Base-by-base conservation (phyloP, 30 jellyfish, hydroid and myxozoan species). In the Aurelia aurita region DNA sequence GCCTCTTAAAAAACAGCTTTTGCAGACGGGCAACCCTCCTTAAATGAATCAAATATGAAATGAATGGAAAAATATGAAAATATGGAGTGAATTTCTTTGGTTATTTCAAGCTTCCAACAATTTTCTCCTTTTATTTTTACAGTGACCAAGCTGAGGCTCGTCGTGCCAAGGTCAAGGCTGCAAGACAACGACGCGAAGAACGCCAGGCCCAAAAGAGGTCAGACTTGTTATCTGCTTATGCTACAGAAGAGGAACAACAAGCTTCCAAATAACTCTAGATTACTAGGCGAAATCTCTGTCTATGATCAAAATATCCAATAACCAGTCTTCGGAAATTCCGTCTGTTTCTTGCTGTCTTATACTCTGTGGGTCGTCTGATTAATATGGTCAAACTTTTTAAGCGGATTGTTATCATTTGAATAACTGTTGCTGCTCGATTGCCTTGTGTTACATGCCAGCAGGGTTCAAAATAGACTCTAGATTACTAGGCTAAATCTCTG, bases 71-170 rank as follows among this genome's bases (percentile, higher is more conserved):
- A n/a, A n/a, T n/a, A n/a, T n/a, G n/a, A 31, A 31, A 31, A 31
- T 31, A 31, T 31, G 43, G 5, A 5, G 5, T 31, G 2, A 31
- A 31, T 31, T 31, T 31, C 43, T 31, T 31, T 31, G 5, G 5
- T 2, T 2, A 35, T 35, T 11, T 35, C 47, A 35, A 35, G 14
- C 51, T 4, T 3, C 35, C 14, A 14, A 18, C 20, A 0, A 2
- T 61, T 3, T 19, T 51, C 57, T 39, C 46, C 27, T 55, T 58
- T 59, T 66, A 21, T 31, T 45, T 35, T 72, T 70, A 26, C 85
- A 92, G 98, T 87, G 98, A 93, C 74, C 98, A 93, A 83, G 98
- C 97, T 32, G 97, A 93, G 63, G 97, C 98, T 59, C 93, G 98
- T 58, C 98, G 98, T 67, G 82, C 83, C 92, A 92, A 92, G 82